Evolutionary conservation across 92 coral and sea anemone species (phyloP), one percentile per base, ranked within the genome.

Genomic region (Umimayanthus chanpuru): DNA sequence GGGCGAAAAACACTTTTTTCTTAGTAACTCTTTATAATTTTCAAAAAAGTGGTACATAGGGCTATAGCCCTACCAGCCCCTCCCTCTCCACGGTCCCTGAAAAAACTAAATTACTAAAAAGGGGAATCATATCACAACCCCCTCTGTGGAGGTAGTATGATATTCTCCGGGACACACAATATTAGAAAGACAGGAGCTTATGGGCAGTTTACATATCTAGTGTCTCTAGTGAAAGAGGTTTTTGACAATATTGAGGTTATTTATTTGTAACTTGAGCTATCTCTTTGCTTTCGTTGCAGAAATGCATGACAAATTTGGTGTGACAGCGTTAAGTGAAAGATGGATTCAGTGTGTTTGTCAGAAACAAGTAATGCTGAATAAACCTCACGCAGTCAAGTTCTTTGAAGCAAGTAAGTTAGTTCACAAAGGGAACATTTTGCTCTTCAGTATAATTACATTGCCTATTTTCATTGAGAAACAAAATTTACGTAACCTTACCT

Each of bases 251-350:
- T 67, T 67, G 73, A 67, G 73, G 73, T 67, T 67, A 67, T 67
- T 67, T 67, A 67, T 67, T 67, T 67, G 73, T 67, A 67, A 67
- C 73, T 67, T 67, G 73, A 67, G 73, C 73, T 67, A 67, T 67
- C 73, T 89, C 72, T 82, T 89, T 90, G 86, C 74, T 86, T 86
- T 85, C 76, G 65, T 76, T 85, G 80, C 70, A 91, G 94, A 26
- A 70, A 91, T 91, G 94, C 91, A 91, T 85, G 89, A 91, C 50
- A 91, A 91, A 61, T 89, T 88, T 89, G 91, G 91, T 76, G 94
- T 74, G 71, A 49, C 67, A 12, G 94, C 94, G 43, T 91, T 91
- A 74, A 85, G 88, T 64, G 91, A 91, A 91, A 76, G 91, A 91
- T 91, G 94, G 94, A 76, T 91, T 85, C 91, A 88, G 91, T 91